These are phyloP conservation scores for Machimus rusticus DNA, from an alignment of 2,888 invertebrate species.

Conservation along the genomic window DNA sequence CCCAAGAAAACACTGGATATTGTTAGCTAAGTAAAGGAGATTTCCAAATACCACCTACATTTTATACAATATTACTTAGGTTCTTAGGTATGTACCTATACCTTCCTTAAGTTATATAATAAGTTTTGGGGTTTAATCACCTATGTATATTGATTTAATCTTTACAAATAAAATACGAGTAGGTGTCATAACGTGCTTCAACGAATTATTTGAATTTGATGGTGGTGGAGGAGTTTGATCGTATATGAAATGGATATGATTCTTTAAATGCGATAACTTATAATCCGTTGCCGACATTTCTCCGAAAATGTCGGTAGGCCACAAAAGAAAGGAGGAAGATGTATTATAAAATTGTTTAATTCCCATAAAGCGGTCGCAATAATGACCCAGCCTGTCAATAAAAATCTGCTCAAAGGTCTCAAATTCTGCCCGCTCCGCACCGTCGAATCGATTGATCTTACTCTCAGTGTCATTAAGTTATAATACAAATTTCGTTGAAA, in stretches of 20 bases:
- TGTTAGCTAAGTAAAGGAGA: background rate
- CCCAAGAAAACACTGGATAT: background rate
- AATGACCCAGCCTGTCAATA: background rate
- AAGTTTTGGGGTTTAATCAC: background rate
- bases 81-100: background rate
- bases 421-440: background rate
- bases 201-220: background rate
- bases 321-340: background rate
- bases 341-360: background rate
- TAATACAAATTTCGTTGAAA: background rate
- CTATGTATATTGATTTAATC: background rate
- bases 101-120: background rate
- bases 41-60: background rate
- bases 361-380: background rate
- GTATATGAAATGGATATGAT: background rate
- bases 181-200: background rate
- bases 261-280: background rate
- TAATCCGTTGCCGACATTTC: background rate
- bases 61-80: too few relatives aligned
- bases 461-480: conserved; percentile 1
- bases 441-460: background rate
- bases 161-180: background rate
- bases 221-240: background rate
- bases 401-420: background rate
- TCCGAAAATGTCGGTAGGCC: background rate